Evolutionary conservation across 2,113 vertebrate species (phyloP).

Genomic region (Calyptommatus sinebrachiatus): DNA sequence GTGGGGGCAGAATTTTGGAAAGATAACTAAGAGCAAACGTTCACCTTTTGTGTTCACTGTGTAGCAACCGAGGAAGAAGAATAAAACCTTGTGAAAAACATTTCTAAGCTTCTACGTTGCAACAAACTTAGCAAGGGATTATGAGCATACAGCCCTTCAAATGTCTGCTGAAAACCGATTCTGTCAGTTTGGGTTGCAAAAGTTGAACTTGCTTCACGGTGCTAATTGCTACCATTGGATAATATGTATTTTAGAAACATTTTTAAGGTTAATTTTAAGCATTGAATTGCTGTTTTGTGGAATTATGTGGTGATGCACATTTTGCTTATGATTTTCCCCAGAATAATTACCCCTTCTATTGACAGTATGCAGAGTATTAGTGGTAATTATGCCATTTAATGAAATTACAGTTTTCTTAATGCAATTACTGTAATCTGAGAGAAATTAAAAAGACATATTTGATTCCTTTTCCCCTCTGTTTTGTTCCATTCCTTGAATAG

Average conservation of each 20-base stretch:
- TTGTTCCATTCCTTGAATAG: not conserved
- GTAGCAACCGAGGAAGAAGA: too few relatives aligned
- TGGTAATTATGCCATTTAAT: slow-evolving; percentile 77
- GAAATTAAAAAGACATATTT: slow-evolving; percentile 63
- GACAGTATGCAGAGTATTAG: slow-evolving; percentile 75
- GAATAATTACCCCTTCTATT: slow-evolving; percentile 77
- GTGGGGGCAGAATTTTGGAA: too few relatives aligned
- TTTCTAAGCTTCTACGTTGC: not conserved
- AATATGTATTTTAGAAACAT: slow-evolving; percentile 60
- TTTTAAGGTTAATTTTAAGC: slow-evolving; percentile 64
- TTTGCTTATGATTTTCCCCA: slow-evolving; percentile 67
- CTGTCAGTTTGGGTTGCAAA: not conserved
- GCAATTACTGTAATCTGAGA: slow-evolving; percentile 64
- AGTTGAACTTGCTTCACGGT: slow-evolving; percentile 16
- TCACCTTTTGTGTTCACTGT: too few relatives aligned
- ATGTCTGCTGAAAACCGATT: not conserved
- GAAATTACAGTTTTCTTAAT: slow-evolving; percentile 78
- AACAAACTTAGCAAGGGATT: too few relatives aligned
- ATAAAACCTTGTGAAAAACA: not conserved
- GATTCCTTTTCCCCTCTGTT: not conserved
- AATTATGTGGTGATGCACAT: slow-evolving; percentile 71
- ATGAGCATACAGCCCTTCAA: not conserved
- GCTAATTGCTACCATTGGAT: slow-evolving; percentile 37
- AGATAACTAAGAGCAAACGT: too few relatives aligned
- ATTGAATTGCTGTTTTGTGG: slow-evolving; percentile 56